These are phyloP conservation scores for Cerceris rybyensis DNA, from an alignment of 2,888 invertebrate species.

Conservation along the genomic window DNA sequence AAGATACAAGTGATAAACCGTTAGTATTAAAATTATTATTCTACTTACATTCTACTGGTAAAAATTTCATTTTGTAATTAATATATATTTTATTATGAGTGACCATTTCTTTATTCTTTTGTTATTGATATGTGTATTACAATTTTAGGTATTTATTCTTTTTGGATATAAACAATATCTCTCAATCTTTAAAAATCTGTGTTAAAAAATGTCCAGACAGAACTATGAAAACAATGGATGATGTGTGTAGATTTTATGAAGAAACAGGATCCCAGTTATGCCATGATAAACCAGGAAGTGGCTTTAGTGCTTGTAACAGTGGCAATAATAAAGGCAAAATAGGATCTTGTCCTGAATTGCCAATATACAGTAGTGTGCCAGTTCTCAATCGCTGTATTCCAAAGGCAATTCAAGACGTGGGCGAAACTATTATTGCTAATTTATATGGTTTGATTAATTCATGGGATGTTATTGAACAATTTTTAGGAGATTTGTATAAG, in stretches of 20 bases:
- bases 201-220: constrained; percentile 92
- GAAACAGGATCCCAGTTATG: constrained; percentile 90
- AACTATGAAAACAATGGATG: constrained; percentile 85
- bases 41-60: background rate
- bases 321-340: constrained; percentile 77
- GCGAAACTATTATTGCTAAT: constrained; percentile 86
- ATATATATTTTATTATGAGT: no score
- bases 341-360: constrained; percentile 85
- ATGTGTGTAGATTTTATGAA: constrained; percentile 88
- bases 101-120: no score
- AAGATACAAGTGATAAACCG: constrained; percentile 90
- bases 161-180: constrained; percentile 90
- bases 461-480: constrained; percentile 94
- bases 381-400: constrained; percentile 95
- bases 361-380: constrained; percentile 90
- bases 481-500: constrained; percentile 93
- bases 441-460: constrained; percentile 92
- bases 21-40: constrained; percentile 70
- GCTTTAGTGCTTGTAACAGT: constrained; percentile 76
- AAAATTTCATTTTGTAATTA: background rate
- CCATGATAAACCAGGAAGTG: constrained; percentile 82
- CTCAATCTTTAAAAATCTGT: constrained; percentile 92
- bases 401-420: constrained; percentile 86
- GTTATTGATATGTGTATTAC: constrained; percentile 18
- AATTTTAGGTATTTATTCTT: constrained; percentile 88